phyloP scores from a whole-genome alignment of 1,140 invertebrate species.

The Gonatopus flavifemur region DNA sequence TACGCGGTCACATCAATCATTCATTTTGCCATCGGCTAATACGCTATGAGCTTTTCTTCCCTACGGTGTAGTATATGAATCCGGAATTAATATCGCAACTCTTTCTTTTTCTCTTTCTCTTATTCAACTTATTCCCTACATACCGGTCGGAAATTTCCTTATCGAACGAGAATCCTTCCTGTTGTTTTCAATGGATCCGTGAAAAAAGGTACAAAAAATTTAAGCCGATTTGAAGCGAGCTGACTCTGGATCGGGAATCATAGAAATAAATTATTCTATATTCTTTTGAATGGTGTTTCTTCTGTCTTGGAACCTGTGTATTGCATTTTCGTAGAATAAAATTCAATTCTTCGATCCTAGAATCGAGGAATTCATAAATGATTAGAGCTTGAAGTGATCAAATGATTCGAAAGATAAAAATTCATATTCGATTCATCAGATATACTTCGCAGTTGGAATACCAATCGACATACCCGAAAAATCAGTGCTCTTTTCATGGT shows the following conservation, averaged over 20 bases:
- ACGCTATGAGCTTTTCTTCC: background rate
- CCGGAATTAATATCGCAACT: conserved; percentile 5
- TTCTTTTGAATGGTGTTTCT: background rate
- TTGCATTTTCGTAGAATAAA: background rate
- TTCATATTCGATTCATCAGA: no score
- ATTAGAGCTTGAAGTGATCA: no score
- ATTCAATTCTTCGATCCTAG: background rate
- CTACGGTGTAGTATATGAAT: background rate
- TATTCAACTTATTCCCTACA: no score
- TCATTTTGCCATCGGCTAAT: conserved; percentile 30
- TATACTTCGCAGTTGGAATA: conserved; percentile 52
- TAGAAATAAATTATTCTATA: background rate
- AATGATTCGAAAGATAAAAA: no score
- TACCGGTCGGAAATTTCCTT: no score
- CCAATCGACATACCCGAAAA: conserved; percentile 50
- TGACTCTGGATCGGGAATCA: background rate
- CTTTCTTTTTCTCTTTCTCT: background rate
- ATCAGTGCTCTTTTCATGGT: conserved; percentile 47
- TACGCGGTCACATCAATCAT: conserved; percentile 35
- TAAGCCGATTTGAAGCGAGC: no score
- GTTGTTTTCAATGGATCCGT: no score
- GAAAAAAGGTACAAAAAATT: no score
- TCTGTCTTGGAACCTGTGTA: no score
- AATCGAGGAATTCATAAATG: background rate
- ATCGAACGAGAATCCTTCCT: no score